A percentile compares a stretch with the other conserved stretches of the same genome.
Evolutionary conservation across 1,140 invertebrate genomes (phyloP).

Genomic region (Colletes latitarsis): DNA sequence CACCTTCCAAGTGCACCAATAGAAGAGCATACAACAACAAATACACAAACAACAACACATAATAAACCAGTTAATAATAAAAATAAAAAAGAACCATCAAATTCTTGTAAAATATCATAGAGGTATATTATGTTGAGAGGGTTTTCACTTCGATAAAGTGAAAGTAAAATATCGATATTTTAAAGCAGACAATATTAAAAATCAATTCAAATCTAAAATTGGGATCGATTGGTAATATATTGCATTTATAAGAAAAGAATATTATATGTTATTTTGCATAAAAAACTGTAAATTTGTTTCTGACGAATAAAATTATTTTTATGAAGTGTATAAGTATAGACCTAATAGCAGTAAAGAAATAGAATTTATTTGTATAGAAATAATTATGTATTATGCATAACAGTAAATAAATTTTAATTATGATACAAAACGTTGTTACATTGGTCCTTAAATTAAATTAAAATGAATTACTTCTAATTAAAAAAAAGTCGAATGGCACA

Average conservation of each 20-base stretch:
- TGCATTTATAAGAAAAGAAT: no score
- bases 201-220: no score
- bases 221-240: no score
- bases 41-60: not conserved
- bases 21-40: not conserved
- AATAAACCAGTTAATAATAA: not conserved
- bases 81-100: fast-evolving
- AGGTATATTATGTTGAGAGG: not conserved
- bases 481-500: conserved; percentile 54
- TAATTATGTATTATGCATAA: conserved; percentile 46
- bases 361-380: conserved; percentile 29
- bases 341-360: conserved; percentile 34
- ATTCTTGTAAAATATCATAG: not conserved
- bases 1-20: not conserved
- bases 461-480: conserved; percentile 22
- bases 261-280: no score
- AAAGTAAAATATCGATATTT: not conserved
- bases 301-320: conserved; percentile 4
- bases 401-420: conserved; percentile 54
- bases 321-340: not conserved
- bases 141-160: not conserved
- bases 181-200: no score
- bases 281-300: not conserved
- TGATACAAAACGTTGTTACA: conserved; percentile 41
- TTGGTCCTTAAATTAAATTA: conserved; percentile 39